Conservation (phyloP, 2,888 invertebrate genomes). For the Masnerella sp. region DNA sequence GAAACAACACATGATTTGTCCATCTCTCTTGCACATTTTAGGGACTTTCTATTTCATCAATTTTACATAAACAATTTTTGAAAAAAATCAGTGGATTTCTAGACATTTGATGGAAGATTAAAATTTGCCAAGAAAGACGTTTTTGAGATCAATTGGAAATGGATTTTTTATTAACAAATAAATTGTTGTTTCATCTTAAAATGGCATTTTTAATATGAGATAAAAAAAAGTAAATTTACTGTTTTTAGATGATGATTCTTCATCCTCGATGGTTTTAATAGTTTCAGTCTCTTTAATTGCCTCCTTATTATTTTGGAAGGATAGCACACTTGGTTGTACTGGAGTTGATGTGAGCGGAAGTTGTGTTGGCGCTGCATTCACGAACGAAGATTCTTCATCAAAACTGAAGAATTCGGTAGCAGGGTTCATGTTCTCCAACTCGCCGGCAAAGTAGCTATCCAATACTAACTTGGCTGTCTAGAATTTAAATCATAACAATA, state of each 20-base stretch:
- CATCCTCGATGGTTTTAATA: slow-evolving; percentile 66
- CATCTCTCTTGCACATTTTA: too few species aligned
- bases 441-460: slow-evolving; percentile 87
- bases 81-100: too few species aligned
- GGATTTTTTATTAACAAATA: too few species aligned
- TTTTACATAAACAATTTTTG: too few species aligned
- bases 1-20: too few species aligned
- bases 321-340: slow-evolving; percentile 66
- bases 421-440: slow-evolving; percentile 69
- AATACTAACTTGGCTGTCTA: slow-evolving; percentile 92
- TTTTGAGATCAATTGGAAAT: too few species aligned
- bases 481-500: slow-evolving; percentile 35
- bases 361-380: slow-evolving; percentile 63
- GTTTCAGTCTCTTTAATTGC: slow-evolving; percentile 67
- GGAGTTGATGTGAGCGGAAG: slow-evolving; percentile 62
- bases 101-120: too few species aligned
- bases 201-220: background rate
- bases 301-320: slow-evolving; percentile 67
- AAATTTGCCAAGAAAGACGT: too few species aligned
- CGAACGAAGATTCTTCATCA: slow-evolving; percentile 69
- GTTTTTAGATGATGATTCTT: slow-evolving; percentile 64
- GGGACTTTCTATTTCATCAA: too few species aligned
- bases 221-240: slow-evolving; percentile 25
- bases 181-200: too few species aligned
- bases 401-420: slow-evolving; percentile 74